Base-by-base conservation (phyloP, 2,888 invertebrate species). In the Agonopterix heracliana region DNA sequence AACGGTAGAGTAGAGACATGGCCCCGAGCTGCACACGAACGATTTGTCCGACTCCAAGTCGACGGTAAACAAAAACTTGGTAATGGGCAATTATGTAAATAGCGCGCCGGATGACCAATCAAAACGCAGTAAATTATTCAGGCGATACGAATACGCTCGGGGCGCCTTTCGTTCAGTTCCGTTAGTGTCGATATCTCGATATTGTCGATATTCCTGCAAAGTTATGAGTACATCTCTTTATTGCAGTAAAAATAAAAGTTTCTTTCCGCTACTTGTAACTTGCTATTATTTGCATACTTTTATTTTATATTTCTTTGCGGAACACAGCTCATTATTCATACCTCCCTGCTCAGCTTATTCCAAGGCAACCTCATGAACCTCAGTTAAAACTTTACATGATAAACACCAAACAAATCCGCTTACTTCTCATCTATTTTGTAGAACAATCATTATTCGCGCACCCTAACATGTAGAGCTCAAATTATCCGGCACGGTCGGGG, bases 71-170 rank as follows among this genome's bases (percentile, higher is more conserved):
- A 83, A 85, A 82, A 83, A 81, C 78, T 78, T 75, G 74, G 75
- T 78, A 81, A 81, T 81, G 76, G 80, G 61, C 78, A 77, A 82
- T 84, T 85, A 83, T 84, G 82, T 72, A 81, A 81, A 86, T 83
- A 60, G 55, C 58, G 61, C 64, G 68, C 69, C 70, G 67, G 75
- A 78, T 78, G 78, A 81, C 75, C 81, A 80, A 82, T 84, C 82
- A 80, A 82, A 84, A 78, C 71, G 76, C 74, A 74, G 74, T 83
- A 77, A 84, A 83, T 84, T 77, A 83, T 85, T 82, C 81, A 75
- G 50, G 59, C 60, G 68, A 61, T 68, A 63, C 68, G 66, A 71
- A 66, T 64, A 62, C 61, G 73, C 74, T 63, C 49, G 58, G 57
- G 64, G 72, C 63, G 52, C 54, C 60, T 64, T 64, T 60, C 47